A percentile compares a stretch with the other conserved stretches of the same genome.
Evolutionary conservation across 23 tunicate species (phyloP).

Genomic region (Ascidia mentula): DNA sequence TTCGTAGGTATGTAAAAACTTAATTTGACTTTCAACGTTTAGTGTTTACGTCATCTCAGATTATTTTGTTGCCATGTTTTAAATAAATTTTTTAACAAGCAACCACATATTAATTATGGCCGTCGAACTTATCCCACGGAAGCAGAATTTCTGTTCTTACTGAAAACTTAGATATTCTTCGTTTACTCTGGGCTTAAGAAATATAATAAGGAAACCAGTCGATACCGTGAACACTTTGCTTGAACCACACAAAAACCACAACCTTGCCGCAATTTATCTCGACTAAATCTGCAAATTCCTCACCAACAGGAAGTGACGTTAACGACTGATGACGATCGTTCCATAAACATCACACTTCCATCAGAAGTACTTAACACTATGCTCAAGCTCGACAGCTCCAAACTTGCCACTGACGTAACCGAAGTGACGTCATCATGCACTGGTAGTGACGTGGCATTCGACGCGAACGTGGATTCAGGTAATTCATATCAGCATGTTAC

Average conservation of each 20-base stretch:
- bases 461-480: background rate
- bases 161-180: too few relatives aligned
- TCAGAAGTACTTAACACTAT: slow-evolving; percentile 40
- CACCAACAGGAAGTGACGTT: slow-evolving; percentile 21
- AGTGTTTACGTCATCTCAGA: too few relatives aligned
- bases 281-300: background rate
- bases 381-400: slow-evolving; percentile 22
- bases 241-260: too few relatives aligned
- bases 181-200: too few relatives aligned
- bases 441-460: background rate
- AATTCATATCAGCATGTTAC: background rate
- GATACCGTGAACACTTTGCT: too few relatives aligned
- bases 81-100: too few relatives aligned
- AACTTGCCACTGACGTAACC: background rate
- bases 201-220: too few relatives aligned
- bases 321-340: slow-evolving; percentile 13
- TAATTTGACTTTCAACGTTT: too few relatives aligned
- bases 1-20: too few relatives aligned
- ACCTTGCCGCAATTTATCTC: background rate
- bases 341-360: slow-evolving; percentile 46
- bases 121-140: background rate
- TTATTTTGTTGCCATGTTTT: too few relatives aligned
- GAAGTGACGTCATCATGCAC: slow-evolving; percentile 1
- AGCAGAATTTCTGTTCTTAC: background rate
- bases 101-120: background rate